Conservation (phyloP, 2,113 vertebrate genomes). For the Ibidorhyncha struthersii region DNA sequence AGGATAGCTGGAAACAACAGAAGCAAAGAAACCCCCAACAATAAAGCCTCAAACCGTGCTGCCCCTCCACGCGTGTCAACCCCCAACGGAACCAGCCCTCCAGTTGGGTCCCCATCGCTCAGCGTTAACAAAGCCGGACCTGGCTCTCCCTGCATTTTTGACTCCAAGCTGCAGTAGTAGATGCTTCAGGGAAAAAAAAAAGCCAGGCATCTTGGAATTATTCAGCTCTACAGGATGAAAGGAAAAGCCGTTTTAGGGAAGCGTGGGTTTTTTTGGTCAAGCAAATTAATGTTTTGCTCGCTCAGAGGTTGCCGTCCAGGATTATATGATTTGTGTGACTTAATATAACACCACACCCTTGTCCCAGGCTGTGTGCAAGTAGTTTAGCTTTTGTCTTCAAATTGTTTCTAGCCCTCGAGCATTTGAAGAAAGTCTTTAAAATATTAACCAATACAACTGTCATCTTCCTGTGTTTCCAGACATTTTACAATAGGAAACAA, state of each 20-base stretch:
- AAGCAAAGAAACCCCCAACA: not conserved
- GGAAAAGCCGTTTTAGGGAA: not conserved
- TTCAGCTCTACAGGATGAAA: not conserved
- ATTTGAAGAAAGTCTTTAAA: constrained; percentile 59
- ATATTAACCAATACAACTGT: constrained; percentile 46
- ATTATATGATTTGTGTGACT: not conserved
- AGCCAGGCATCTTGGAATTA: not conserved
- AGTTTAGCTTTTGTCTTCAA: not conserved
- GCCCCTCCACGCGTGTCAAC: rapidly evolving
- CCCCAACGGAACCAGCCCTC: rapidly evolving
- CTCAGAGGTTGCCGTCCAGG: not conserved
- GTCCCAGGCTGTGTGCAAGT: not conserved
- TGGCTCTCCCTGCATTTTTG: rapidly evolving
- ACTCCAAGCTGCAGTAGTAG: not conserved
- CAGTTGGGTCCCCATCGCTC: not conserved
- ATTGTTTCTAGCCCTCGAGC: not conserved
- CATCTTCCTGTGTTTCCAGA: constrained; percentile 70
- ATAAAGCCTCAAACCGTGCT: rapidly evolving
- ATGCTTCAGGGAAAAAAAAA: not conserved
- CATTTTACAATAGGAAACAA: constrained; percentile 68
- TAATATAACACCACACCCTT: not conserved
- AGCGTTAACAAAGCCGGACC: not conserved
- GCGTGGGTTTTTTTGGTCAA: not conserved
- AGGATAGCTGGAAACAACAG: not conserved
- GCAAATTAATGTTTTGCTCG: not conserved